Percentiles rank a stretch among this genome's conserved stretches.
phyloP scores from a whole-genome alignment of 2,797 vertebrate genomes.

The Tolypeutes matacus region DNA sequence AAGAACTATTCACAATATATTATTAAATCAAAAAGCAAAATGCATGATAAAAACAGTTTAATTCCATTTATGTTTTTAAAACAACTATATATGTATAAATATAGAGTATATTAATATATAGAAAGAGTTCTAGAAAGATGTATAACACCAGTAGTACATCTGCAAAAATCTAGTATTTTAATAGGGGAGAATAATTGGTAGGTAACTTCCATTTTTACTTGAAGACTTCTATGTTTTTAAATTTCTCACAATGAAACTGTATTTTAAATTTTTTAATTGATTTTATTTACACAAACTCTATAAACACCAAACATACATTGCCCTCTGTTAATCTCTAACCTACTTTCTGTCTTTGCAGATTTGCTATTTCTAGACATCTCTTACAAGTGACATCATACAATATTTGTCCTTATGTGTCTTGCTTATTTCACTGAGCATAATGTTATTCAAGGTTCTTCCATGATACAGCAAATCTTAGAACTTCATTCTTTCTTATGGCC shows the following conservation, averaged over 20 bases:
- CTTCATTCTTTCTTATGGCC: too few relatives aligned
- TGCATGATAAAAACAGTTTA: neutral
- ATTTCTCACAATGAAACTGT: neutral
- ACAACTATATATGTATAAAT: neutral
- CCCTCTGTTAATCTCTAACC: too few relatives aligned
- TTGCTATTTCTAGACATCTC: too few relatives aligned
- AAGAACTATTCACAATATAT: neutral
- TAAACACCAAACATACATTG: too few relatives aligned
- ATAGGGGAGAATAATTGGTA: neutral
- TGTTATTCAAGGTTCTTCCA: too few relatives aligned
- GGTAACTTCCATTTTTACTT: neutral
- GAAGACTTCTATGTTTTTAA: neutral
- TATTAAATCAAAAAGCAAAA: conserved; percentile 29
- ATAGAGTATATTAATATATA: neutral
- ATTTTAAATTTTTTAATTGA: too few relatives aligned
- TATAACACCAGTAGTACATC: neutral
- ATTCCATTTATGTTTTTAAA: conserved; percentile 34
- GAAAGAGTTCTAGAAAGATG: neutral
- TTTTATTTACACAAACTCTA: too few relatives aligned
- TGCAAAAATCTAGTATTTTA: neutral
- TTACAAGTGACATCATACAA: too few relatives aligned
- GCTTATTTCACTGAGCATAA: too few relatives aligned
- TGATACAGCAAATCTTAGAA: too few relatives aligned
- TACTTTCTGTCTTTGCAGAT: too few relatives aligned
- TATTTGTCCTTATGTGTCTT: too few relatives aligned